Evolutionary conservation across 2,113 vertebrate genomes (phyloP), one percentile per base, ranked within the genome.

Genomic region (Argyrosomus japonicus): DNA sequence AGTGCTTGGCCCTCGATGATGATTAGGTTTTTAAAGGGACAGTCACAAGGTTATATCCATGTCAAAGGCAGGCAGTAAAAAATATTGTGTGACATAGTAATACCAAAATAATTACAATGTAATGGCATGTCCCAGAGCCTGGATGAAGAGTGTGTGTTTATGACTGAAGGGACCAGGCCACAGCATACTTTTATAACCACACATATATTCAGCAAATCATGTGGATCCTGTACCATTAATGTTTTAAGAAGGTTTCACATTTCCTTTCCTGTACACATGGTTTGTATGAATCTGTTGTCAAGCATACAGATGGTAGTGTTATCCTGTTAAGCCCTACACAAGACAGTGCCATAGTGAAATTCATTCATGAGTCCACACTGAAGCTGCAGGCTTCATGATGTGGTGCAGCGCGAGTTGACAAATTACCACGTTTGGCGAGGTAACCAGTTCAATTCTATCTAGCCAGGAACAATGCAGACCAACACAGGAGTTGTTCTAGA

Each of bases 41-140:
- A 40, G 12, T 75, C 54, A 67, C 72, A 82, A 88, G 84, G 78
- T 84, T 78, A 65, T 32, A 36, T 23, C 12, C 43, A 57, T 63
- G 36, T 71, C 43, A 62, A 68, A 77, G 47, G 36, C 23, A 32
- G 10, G 40, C 15, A 25, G 54, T 53, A 47, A 75, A 69, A 67
- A 36, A 47, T 8, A 62, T 1, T 6, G 23, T 61, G 61, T 29
- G 17, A 25, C 15, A 58, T 21, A 14, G 14, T 27, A 29, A 62
- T 68, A 12, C 6, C 63, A 75, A 12, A 43, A 2, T 67, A 53
- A 54, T 54, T n/a, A 75, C 48, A 54, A 11, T 50, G 43, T 27
- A 62, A 81, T 58, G 9, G 19, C 8, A 40, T 21, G 14, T 32
- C 13, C 64, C n/a, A 51, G 17, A 21, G 50, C 32, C 50, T 27